Percentiles rank a stretch among this genome's conserved stretches.
These are phyloP conservation scores for Pantherophis alleghaniensis DNA, from an alignment of 2,797 vertebrate species.

Conservation along the genomic window DNA sequence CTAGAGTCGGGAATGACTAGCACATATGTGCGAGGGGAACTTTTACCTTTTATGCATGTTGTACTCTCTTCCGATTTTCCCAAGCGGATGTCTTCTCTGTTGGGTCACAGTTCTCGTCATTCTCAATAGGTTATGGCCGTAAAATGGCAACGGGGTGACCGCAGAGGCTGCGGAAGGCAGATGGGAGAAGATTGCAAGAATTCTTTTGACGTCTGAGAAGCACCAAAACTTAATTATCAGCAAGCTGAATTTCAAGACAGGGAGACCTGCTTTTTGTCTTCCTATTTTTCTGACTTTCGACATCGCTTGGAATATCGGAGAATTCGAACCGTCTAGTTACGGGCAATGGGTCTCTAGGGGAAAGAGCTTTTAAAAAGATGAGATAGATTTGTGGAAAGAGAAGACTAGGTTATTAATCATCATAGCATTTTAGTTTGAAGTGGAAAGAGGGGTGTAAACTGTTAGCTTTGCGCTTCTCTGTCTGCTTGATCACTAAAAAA, in stretches of 20 bases:
- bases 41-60: neutral
- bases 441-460: neutral
- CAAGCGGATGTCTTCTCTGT: neutral
- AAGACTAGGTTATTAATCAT: neutral
- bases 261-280: neutral
- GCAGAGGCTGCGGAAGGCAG: neutral
- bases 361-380: neutral
- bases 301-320: neutral
- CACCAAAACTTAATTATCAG: neutral
- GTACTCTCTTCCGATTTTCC: neutral
- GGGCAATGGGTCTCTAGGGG: neutral
- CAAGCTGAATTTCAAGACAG: neutral
- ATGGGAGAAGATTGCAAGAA: neutral
- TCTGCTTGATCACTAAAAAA: neutral
- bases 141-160: neutral
- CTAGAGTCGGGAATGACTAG: too few relatives aligned
- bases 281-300: neutral
- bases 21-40: too few relatives aligned
- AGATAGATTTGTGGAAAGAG: neutral
- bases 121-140: neutral
- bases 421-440: neutral
- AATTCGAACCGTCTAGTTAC: neutral
- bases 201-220: neutral
- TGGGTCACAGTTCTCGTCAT: neutral
- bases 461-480: neutral